A percentile compares a stretch with the other conserved stretches of the same genome.
Evolutionary conservation across 2,888 invertebrate genomes (phyloP).

Genomic region (Buathra laborator): DNA sequence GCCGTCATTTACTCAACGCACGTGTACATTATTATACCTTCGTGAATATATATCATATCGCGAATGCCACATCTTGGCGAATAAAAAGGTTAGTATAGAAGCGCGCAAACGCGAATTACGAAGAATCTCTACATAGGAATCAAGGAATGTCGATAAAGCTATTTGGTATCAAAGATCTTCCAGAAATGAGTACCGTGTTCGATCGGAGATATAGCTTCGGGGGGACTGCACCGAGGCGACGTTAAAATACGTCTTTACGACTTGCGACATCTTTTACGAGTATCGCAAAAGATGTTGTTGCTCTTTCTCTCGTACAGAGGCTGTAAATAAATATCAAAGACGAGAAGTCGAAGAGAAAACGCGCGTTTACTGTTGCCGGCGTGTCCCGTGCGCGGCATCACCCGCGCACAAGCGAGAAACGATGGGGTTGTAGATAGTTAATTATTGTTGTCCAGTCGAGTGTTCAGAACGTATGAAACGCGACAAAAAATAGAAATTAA

Average conservation of each 20-base stretch:
- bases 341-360: slow-evolving; percentile 23
- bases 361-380: slow-evolving; percentile 7
- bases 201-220: neutral
- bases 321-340: slow-evolving; percentile 49
- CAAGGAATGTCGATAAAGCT: too few relatives aligned
- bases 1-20: too few relatives aligned
- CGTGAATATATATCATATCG: too few relatives aligned
- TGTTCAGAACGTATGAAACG: slow-evolving; percentile 38
- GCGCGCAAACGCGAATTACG: too few relatives aligned
- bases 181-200: too few relatives aligned
- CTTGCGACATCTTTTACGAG: slow-evolving; percentile 32
- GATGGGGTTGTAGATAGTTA: slow-evolving; percentile 23
- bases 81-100: too few relatives aligned
- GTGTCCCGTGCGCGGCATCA: neutral
- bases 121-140: too few relatives aligned
- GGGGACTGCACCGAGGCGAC: neutral
- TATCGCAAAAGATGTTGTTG: slow-evolving; percentile 18
- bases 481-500: slow-evolving; percentile 70
- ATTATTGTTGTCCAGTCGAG: slow-evolving; percentile 63
- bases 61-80: too few relatives aligned
- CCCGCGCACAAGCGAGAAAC: slow-evolving; percentile 1
- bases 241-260: slow-evolving; percentile 43
- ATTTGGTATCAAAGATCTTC: too few relatives aligned
- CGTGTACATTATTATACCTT: too few relatives aligned
- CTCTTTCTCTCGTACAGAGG: neutral